Evolutionary conservation across 2,113 vertebrate genomes (phyloP).

Genomic region (Forbesichthys papilliferus): DNA sequence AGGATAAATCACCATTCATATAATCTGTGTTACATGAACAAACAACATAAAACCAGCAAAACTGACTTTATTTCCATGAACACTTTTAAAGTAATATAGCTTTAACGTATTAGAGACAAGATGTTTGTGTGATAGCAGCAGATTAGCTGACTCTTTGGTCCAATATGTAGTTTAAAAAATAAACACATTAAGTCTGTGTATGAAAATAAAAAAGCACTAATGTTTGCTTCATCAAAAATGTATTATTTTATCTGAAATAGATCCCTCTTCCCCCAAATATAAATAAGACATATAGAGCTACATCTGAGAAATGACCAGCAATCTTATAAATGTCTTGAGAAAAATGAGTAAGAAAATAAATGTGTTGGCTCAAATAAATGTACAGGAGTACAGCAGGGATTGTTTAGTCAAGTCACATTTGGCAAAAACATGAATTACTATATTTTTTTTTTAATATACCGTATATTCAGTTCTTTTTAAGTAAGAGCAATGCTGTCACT

Average conservation of each 20-base stretch:
- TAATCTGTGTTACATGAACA: no score
- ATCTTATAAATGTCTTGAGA: slow-evolving; percentile 62
- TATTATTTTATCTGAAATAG: slow-evolving; percentile 45
- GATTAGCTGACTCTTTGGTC: slow-evolving; percentile 70
- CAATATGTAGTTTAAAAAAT: slow-evolving; percentile 54
- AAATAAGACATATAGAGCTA: slow-evolving; percentile 52
- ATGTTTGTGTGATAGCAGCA: no score
- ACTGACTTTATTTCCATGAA: no score
- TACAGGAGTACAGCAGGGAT: slow-evolving; percentile 77
- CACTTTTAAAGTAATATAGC: no score
- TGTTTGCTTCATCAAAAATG: slow-evolving; percentile 54
- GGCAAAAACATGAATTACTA: slow-evolving; percentile 55
- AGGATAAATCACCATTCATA: no score
- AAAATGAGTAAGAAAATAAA: slow-evolving; percentile 28
- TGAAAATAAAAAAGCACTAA: slow-evolving; percentile 62
- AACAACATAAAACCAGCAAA: no score
- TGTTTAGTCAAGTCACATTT: slow-evolving; percentile 73
- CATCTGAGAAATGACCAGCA: slow-evolving; percentile 74
- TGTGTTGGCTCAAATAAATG: slow-evolving; percentile 70
- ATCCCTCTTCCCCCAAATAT: slow-evolving; percentile 53
- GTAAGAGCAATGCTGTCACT: slow-evolving; percentile 12
- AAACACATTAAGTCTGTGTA: slow-evolving; percentile 61
- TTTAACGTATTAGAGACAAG: no score
- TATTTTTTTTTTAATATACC: slow-evolving; percentile 6
- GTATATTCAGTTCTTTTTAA: slow-evolving; percentile 36